Percentiles rank a stretch among this genome's conserved stretches.
phyloP scores from a whole-genome alignment of 2,888 invertebrate species.

The Leptarthrus brevirostris region DNA sequence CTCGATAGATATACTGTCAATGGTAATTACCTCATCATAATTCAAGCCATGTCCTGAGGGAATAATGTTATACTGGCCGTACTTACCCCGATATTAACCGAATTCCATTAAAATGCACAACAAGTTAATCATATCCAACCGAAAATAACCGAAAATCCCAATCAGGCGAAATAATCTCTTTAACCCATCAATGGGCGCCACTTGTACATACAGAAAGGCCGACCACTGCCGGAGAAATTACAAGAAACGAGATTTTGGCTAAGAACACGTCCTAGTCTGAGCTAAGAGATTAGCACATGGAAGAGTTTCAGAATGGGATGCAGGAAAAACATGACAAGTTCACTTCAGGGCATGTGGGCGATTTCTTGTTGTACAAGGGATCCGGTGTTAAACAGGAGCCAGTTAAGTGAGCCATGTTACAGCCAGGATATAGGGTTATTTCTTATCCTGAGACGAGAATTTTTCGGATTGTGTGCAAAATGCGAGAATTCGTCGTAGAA shows the following conservation, averaged over 20 bases:
- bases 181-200: conserved; percentile 52
- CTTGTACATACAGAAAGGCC: conserved; percentile 46
- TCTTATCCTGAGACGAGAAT: background rate
- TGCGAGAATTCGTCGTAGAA: background rate
- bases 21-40: conserved; percentile 55
- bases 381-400: conserved; percentile 28
- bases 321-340: conserved; percentile 29
- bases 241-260: conserved; percentile 52
- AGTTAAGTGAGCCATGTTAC: conserved; percentile 33
- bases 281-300: conserved; percentile 52
- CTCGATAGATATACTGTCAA: conserved; percentile 46
- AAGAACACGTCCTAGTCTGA: conserved; percentile 51
- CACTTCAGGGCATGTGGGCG: background rate
- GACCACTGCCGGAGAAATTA: conserved; percentile 29
- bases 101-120: conserved; percentile 55
- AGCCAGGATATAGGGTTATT: background rate
- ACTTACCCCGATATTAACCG: conserved; percentile 49
- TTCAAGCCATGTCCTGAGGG: conserved; percentile 51
- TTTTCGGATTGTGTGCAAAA: conserved; percentile 16
- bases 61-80: conserved; percentile 50
- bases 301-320: conserved; percentile 49
- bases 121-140: conserved; percentile 55
- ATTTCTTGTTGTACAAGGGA: conserved; percentile 23
- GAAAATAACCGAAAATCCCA: conserved; percentile 54
- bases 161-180: conserved; percentile 55